Percentiles rank a stretch among this genome's conserved stretches.
Conservation (phyloP, 2,888 invertebrate species). For the Mycalesis mineus region DNA sequence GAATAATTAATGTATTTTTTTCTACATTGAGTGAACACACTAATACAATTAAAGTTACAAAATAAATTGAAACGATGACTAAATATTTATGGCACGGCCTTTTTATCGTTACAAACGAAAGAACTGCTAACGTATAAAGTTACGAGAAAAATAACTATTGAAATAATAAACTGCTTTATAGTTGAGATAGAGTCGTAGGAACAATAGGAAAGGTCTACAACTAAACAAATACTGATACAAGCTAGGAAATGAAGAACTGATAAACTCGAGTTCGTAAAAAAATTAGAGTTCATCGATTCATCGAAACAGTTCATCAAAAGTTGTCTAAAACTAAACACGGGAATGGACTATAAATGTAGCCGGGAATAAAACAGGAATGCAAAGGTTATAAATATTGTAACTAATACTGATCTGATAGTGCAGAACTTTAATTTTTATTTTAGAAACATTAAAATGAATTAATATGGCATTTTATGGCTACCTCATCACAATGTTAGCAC, state of each 20-base stretch:
- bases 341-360: constrained; percentile 37
- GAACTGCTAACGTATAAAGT: constrained; percentile 18
- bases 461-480: constrained; percentile 77
- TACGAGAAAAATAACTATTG: constrained; percentile 16
- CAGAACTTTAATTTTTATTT: constrained; percentile 26
- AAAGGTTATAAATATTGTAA: constrained; percentile 34
- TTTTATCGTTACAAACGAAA: constrained; percentile 29
- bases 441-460: constrained; percentile 40
- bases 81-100: constrained; percentile 50
- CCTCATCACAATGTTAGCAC: constrained; percentile 72
- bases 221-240: constrained; percentile 68
- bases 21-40: constrained; percentile 22
- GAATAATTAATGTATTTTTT: constrained; percentile 18
- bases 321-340: constrained; percentile 36
- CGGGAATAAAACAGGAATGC: constrained; percentile 44
- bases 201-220: constrained; percentile 62
- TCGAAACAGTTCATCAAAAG: constrained; percentile 50
- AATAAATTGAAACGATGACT: constrained; percentile 37
- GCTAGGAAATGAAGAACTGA: constrained; percentile 55
- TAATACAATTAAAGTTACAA: constrained; percentile 29
- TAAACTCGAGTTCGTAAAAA: constrained; percentile 7
- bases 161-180: constrained; percentile 11
- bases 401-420: constrained; percentile 54
- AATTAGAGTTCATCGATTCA: background rate
- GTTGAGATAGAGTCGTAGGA: constrained; percentile 48